Evolutionary conservation across 2,797 vertebrate species (phyloP).

Genomic region (Ctenosaura bakeri): DNA sequence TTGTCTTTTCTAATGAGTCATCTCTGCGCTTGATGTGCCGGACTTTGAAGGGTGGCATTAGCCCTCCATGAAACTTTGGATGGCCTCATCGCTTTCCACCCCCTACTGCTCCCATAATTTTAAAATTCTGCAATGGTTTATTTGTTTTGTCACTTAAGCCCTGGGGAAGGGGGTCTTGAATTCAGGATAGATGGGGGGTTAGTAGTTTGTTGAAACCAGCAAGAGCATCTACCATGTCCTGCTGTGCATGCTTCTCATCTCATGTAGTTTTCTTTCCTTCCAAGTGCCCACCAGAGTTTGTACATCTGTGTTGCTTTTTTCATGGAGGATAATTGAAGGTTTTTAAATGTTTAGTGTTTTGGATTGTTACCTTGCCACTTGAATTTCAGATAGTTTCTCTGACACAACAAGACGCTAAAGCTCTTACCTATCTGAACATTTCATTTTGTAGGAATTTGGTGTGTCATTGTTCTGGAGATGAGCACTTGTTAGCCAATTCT

Average conservation of each 20-base stretch:
- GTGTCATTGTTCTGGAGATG: background rate
- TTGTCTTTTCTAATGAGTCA: too few species aligned
- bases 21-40: too few species aligned
- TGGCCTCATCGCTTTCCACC: too few species aligned
- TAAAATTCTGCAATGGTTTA: too few species aligned
- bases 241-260: too few species aligned
- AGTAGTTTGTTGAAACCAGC: background rate
- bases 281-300: background rate
- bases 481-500: background rate
- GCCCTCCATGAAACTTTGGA: too few species aligned
- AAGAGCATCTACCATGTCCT: background rate
- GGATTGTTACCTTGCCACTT: background rate
- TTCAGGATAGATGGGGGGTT: background rate
- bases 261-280: background rate
- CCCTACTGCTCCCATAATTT: too few species aligned
- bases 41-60: too few species aligned
- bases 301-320: constrained; percentile 1
- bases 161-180: background rate
- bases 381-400: background rate
- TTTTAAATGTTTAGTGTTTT: constrained; percentile 44
- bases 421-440: background rate
- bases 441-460: background rate
- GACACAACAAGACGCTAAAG: background rate
- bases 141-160: background rate
- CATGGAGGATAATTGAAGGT: constrained; percentile 19